Evolutionary conservation across 2,113 vertebrate genomes (phyloP).

Genomic region (Chaetops frenatus): DNA sequence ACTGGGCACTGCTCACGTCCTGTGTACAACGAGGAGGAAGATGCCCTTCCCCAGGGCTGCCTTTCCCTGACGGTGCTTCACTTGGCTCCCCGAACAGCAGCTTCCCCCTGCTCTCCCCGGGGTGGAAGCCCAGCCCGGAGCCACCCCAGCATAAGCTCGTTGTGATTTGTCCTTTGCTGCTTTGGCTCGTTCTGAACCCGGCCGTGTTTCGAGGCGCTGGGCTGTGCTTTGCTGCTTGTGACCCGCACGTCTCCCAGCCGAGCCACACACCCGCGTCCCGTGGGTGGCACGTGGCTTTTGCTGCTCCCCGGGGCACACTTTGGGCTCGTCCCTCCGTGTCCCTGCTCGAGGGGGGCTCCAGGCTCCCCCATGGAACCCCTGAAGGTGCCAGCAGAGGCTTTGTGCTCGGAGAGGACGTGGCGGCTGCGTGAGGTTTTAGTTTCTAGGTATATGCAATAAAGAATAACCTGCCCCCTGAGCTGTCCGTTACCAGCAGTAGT

Average conservation of each 20-base stretch:
- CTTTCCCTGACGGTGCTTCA: not conserved
- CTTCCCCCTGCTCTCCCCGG: not conserved
- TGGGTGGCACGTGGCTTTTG: not conserved
- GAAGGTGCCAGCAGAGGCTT: not conserved
- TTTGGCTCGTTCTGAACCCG: not conserved
- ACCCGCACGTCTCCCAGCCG: not conserved
- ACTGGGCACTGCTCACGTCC: not conserved
- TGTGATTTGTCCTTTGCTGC: conserved; percentile 22
- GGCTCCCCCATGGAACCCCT: not conserved
- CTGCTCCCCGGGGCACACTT: not conserved
- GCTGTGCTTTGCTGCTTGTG: conserved; percentile 39
- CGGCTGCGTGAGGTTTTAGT: not conserved
- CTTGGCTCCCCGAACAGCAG: not conserved
- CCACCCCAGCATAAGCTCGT: not conserved
- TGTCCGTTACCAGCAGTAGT: conserved; percentile 31
- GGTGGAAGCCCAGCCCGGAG: not conserved
- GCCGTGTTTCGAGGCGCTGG: not conserved
- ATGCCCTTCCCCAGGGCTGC: not conserved
- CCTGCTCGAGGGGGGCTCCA: not conserved
- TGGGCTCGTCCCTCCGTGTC: not conserved
- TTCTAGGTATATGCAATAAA: conserved; percentile 47
- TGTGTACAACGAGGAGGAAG: not conserved
- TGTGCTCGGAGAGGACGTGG: not conserved
- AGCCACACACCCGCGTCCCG: fast-evolving
- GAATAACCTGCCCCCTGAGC: not conserved